These are phyloP conservation scores for Eupeodes luniger DNA, from an alignment of 2,888 invertebrate genomes.

Conservation along the genomic window DNA sequence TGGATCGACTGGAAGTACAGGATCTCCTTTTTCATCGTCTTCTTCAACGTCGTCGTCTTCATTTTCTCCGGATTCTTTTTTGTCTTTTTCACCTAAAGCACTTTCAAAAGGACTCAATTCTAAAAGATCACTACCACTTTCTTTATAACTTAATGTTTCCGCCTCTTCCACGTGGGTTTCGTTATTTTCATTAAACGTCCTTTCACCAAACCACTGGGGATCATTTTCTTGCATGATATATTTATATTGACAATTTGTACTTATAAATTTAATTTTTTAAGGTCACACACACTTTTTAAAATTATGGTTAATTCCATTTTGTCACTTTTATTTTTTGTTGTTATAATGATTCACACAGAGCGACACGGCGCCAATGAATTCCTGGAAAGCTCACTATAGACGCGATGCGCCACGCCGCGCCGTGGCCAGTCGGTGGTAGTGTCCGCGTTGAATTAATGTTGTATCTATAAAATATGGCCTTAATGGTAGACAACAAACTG, in stretches of 20 bases:
- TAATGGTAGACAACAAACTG: conserved; percentile 29
- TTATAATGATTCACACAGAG: conserved; percentile 52
- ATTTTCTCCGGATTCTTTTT: conserved; percentile 20
- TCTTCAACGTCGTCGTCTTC: not conserved
- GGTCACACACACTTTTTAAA: conserved; percentile 17
- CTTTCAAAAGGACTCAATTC: conserved; percentile 47
- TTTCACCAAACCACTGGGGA: conserved; percentile 77
- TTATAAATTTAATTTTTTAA: conserved; percentile 61
- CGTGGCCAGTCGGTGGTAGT: not conserved
- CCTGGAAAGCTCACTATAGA: conserved; percentile 68
- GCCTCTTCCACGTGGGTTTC: conserved; percentile 78
- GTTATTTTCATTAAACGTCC: conserved; percentile 78
- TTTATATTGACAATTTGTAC: conserved; percentile 77
- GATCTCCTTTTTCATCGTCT: conserved; percentile 50
- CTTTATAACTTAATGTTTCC: conserved; percentile 57
- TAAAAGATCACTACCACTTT: conserved; percentile 55
- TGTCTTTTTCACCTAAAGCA: conserved; percentile 60
- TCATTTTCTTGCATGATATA: conserved; percentile 78
- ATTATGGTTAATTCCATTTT: conserved; percentile 55
- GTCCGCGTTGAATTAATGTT: not conserved
- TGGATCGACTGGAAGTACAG: conserved; percentile 85
- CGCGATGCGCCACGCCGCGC: not conserved
- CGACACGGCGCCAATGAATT: conserved; percentile 40
- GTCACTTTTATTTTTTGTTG: conserved; percentile 30
- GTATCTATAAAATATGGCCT: conserved; percentile 28